Evolutionary conservation across 2,888 invertebrate genomes (phyloP).

Genomic region (Orthosia cruda): DNA sequence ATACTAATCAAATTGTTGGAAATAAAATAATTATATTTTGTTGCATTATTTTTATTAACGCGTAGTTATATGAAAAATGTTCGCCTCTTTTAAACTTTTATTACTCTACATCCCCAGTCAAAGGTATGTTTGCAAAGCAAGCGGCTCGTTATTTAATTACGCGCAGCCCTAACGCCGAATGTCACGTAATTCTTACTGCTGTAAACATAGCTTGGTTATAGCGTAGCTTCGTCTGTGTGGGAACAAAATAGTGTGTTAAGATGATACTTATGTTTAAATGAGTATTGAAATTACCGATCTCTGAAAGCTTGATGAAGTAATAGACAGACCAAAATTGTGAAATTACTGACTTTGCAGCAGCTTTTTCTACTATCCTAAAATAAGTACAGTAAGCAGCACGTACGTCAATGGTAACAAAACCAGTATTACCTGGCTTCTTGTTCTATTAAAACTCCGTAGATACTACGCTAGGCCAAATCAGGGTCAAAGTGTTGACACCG

Average conservation of each 20-base stretch:
- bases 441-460: neutral
- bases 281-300: neutral
- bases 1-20: too few relatives aligned
- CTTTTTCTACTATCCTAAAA: too few relatives aligned
- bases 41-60: too few relatives aligned
- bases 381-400: too few relatives aligned
- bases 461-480: too few relatives aligned
- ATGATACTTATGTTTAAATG: neutral
- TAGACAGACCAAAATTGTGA: too few relatives aligned
- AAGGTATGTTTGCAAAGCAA: conserved; percentile 56
- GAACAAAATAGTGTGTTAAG: neutral
- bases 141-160: conserved; percentile 58
- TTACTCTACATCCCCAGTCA: conserved; percentile 16
- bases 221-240: conserved; percentile 9
- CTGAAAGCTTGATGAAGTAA: too few relatives aligned
- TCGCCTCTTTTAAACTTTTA: neutral
- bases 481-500: neutral
- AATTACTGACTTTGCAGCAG: too few relatives aligned
- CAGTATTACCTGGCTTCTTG: neutral
- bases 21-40: too few relatives aligned
- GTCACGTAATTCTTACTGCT: conserved; percentile 46
- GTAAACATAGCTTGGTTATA: conserved; percentile 3
- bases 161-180: conserved; percentile 46
- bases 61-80: too few relatives aligned
- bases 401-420: too few relatives aligned